Evolutionary conservation across 2,888 invertebrate genomes (phyloP).

Genomic region (Meteorus cinctellus): DNA sequence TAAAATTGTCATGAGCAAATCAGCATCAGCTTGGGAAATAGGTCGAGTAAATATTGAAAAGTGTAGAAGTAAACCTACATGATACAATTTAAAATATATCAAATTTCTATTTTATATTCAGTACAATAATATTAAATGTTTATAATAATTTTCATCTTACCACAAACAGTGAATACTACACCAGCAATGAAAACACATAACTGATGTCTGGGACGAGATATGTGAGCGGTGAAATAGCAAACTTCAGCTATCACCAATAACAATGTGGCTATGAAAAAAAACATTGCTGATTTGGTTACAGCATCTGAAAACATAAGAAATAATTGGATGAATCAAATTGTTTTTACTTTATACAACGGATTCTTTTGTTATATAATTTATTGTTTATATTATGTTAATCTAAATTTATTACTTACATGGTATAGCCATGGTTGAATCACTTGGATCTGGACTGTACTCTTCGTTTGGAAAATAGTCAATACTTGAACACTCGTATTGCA

Average conservation of each 20-base stretch:
- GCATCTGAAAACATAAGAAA: constrained; percentile 79
- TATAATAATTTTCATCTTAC: constrained; percentile 75
- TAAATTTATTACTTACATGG: constrained; percentile 83
- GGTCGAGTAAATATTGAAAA: not conserved
- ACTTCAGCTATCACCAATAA: constrained; percentile 86
- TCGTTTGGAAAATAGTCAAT: constrained; percentile 93
- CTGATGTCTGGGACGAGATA: constrained; percentile 81
- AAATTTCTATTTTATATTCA: not conserved
- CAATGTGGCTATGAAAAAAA: constrained; percentile 85
- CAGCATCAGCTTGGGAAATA: not conserved
- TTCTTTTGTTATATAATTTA: not conserved
- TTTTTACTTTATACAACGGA: not conserved
- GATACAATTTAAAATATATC: not conserved
- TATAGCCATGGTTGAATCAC: constrained; percentile 93
- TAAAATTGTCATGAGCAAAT: constrained; percentile 8
- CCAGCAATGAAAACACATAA: constrained; percentile 90
- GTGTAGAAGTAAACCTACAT: not conserved
- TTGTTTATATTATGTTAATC: not conserved
- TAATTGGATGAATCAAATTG: not conserved
- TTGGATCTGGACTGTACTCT: constrained; percentile 89
- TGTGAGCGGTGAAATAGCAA: constrained; percentile 87
- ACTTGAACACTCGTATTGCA: constrained; percentile 83
- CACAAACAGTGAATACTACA: constrained; percentile 91
- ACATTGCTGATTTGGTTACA: constrained; percentile 88
- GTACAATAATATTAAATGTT: not conserved